phyloP scores from a whole-genome alignment of 2,113 vertebrate species.

The Ctenodactylus gundi region DNA sequence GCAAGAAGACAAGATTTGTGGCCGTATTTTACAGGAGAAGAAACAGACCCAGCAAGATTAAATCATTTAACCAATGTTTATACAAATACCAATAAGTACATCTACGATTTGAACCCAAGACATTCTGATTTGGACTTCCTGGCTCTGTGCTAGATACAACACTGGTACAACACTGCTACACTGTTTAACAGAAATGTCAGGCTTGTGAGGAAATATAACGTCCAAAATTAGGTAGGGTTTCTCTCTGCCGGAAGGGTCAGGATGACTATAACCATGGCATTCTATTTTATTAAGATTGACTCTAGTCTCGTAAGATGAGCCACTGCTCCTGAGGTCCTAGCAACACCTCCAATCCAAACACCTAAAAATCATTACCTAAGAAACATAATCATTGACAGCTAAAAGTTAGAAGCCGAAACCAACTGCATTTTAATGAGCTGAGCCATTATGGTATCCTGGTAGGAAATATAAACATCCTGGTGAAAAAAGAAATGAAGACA shows the following conservation, averaged over 20 bases:
- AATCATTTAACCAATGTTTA: neutral
- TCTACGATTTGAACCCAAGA: neutral
- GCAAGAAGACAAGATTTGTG: neutral
- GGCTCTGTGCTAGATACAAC: neutral
- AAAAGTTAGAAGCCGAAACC: neutral
- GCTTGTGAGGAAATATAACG: neutral
- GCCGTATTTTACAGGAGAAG: neutral
- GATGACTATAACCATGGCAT: neutral
- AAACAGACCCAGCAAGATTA: neutral
- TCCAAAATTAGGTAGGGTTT: neutral
- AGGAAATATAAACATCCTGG: neutral
- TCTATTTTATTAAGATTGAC: slow-evolving; percentile 1
- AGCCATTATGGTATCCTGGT: neutral
- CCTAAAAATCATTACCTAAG: neutral
- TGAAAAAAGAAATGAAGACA: neutral
- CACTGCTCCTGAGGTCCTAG: neutral
- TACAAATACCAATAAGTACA: neutral
- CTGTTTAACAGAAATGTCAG: neutral
- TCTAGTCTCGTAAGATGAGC: neutral
- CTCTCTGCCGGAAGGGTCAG: neutral
- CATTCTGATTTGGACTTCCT: neutral
- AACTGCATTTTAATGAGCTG: neutral
- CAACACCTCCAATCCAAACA: neutral
- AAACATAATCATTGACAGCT: neutral
- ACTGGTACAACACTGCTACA: neutral